Evolutionary conservation across 2,797 vertebrate genomes (phyloP).

Genomic region (Aplochiton taeniatus): DNA sequence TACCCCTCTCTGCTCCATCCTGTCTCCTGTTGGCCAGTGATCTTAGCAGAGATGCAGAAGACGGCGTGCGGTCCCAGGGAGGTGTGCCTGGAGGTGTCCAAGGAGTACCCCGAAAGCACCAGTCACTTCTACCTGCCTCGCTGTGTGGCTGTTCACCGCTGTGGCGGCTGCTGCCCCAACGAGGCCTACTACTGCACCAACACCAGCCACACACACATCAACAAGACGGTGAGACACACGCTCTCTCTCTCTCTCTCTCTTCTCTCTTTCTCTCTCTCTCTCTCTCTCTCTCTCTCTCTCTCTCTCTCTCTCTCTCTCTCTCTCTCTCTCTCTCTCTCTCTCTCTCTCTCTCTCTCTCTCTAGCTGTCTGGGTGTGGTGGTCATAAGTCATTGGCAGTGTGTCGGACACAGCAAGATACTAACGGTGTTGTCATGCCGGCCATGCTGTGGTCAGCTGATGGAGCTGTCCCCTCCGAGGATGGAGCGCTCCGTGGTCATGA

Average conservation of each 20-base stretch:
- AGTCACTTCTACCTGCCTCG: conserved; percentile 73
- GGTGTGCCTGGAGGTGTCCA: conserved; percentile 75
- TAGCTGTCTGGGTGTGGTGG: too few species aligned
- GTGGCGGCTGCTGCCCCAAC: conserved; percentile 76
- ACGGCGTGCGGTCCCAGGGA: conserved; percentile 74
- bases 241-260: too few species aligned
- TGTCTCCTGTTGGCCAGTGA: conserved; percentile 50
- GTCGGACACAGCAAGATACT: not conserved
- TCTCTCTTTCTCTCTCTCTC: not conserved
- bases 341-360: conserved; percentile 8
- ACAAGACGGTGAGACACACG: conserved; percentile 68
- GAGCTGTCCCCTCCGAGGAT: conserved; percentile 63
- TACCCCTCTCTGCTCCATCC: not conserved
- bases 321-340: not conserved
- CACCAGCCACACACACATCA: conserved; percentile 66
- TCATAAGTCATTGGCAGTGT: not conserved
- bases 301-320: conserved; percentile 4
- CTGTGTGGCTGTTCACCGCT: conserved; percentile 76
- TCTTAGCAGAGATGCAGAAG: conserved; percentile 73
- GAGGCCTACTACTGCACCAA: conserved; percentile 74
- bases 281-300: not conserved
- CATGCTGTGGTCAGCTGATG: conserved; percentile 57
- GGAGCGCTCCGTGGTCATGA: conserved; percentile 60
- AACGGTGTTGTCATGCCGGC: too few species aligned
- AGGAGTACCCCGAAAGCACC: conserved; percentile 75